phyloP scores from a whole-genome alignment of 2,888 invertebrate species.

The Apotomis turbidana region DNA sequence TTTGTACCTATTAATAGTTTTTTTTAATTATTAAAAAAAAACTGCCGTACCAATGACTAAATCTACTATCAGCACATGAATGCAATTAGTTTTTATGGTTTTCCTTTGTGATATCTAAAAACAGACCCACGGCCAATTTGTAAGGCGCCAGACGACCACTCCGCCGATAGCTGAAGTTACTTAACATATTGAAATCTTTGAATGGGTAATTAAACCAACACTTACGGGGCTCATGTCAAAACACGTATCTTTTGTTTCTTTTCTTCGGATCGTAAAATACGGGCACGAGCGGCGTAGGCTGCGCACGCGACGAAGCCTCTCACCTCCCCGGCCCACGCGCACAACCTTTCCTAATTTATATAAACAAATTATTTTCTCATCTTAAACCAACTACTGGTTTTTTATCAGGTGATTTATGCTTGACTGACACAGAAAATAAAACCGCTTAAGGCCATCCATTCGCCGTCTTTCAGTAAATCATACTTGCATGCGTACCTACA shows the following conservation, averaged over 20 bases:
- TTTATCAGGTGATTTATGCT: constrained; percentile 55
- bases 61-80: neutral
- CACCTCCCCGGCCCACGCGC: constrained; percentile 62
- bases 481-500: constrained; percentile 32
- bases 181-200: constrained; percentile 40
- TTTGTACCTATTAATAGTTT: too few species aligned
- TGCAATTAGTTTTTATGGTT: neutral
- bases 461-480: constrained; percentile 48
- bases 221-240: constrained; percentile 42
- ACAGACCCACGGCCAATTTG: constrained; percentile 24
- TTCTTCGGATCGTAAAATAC: constrained; percentile 67
- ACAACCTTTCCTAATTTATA: constrained; percentile 65
- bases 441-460: constrained; percentile 47
- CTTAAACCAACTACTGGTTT: constrained; percentile 72
- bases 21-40: neutral
- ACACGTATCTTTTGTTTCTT: constrained; percentile 60
- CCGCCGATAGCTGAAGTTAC: constrained; percentile 37
- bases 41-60: neutral
- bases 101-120: constrained; percentile 4
- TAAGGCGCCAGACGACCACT: constrained; percentile 31
- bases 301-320: constrained; percentile 69
- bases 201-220: constrained; percentile 42
- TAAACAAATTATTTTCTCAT: constrained; percentile 76
- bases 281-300: constrained; percentile 67
- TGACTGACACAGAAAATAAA: constrained; percentile 50